A percentile compares a stretch with the other conserved stretches of the same genome.
phyloP scores from a whole-genome alignment of 1,140 invertebrate species.

The Rhopalosiphum padi region DNA sequence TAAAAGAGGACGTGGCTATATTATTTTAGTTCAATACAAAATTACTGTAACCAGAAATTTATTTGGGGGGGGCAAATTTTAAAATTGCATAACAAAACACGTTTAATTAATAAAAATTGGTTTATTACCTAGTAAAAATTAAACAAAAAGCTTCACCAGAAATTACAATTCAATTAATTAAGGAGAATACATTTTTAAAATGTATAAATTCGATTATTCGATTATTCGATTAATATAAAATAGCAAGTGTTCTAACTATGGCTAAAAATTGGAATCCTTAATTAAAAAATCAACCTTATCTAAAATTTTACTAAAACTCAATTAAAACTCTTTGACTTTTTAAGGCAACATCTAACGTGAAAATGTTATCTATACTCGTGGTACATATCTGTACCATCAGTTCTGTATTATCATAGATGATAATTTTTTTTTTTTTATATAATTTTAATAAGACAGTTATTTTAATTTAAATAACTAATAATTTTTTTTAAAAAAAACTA shows the following conservation, averaged over 20 bases:
- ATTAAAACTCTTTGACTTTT: too few relatives aligned
- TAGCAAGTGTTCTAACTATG: neutral
- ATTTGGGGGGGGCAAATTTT: neutral
- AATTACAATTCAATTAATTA: too few relatives aligned
- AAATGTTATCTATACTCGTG: too few relatives aligned
- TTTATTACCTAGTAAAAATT: neutral
- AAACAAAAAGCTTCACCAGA: neutral
- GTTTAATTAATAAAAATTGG: neutral
- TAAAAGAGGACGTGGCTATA: neutral
- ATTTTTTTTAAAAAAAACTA: too few relatives aligned
- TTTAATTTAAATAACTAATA: too few relatives aligned
- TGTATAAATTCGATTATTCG: neutral
- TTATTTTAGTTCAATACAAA: neutral
- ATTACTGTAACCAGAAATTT: neutral
- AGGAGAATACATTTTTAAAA: neutral
- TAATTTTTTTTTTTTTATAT: too few relatives aligned
- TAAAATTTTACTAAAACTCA: too few relatives aligned
- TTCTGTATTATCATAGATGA: too few relatives aligned
- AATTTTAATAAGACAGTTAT: too few relatives aligned
- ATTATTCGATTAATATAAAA: neutral
- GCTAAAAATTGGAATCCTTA: neutral
- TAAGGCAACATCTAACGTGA: too few relatives aligned
- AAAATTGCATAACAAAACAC: neutral
- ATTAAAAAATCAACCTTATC: too few relatives aligned
- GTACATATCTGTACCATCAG: too few relatives aligned